Evolutionary conservation across 2,888 invertebrate species (phyloP).

Genomic region (Acrobasis consociella): DNA sequence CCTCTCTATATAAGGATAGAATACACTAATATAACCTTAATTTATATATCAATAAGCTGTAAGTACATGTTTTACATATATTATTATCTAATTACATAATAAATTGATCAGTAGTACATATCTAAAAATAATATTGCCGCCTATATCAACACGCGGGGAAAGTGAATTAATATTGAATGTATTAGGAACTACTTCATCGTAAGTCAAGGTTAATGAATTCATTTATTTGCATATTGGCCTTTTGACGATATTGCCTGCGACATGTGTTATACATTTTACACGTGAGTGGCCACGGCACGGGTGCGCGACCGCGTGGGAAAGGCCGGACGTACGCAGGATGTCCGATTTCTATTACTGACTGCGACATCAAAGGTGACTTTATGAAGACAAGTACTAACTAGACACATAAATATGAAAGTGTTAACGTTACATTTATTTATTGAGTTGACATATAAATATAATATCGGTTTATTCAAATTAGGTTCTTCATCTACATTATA

Average conservation of each 20-base stretch:
- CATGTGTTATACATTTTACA: slow-evolving; percentile 52
- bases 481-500: background rate
- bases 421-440: background rate
- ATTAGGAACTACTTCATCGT: slow-evolving; percentile 39
- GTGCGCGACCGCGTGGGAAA: slow-evolving; percentile 72
- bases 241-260: slow-evolving; percentile 55
- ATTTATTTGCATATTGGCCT: slow-evolving; percentile 68
- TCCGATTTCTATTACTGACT: slow-evolving; percentile 45
- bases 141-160: slow-evolving; percentile 8
- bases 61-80: no score
- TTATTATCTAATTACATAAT: background rate
- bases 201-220: slow-evolving; percentile 67
- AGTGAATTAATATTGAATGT: slow-evolving; percentile 8
- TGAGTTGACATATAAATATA: slow-evolving; percentile 6
- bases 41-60: no score
- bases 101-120: background rate
- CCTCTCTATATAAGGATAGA: no score
- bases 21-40: no score
- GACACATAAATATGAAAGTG: background rate
- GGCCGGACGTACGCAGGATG: slow-evolving; percentile 46
- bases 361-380: slow-evolving; percentile 30
- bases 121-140: background rate
- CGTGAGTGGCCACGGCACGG: slow-evolving; percentile 50
- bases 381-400: background rate
- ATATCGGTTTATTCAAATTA: slow-evolving; percentile 13